Evolutionary conservation across 2,797 vertebrate species (phyloP).

Genomic region (Chloroceryle inda): DNA sequence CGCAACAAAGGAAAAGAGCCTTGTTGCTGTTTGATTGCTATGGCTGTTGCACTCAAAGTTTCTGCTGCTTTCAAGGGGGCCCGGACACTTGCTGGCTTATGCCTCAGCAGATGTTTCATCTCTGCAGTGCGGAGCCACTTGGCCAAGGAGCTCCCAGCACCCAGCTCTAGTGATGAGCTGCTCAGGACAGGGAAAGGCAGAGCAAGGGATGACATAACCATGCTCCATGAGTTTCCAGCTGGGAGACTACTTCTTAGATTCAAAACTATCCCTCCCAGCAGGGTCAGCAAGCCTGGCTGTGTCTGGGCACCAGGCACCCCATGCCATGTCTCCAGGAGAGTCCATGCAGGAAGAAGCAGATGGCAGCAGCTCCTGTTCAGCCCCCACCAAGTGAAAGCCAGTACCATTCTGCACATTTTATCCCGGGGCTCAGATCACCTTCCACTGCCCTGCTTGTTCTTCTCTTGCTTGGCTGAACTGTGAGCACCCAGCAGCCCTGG

Average conservation of each 20-base stretch:
- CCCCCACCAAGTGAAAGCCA: background rate
- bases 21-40: background rate
- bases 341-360: background rate
- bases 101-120: background rate
- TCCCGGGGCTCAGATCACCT: accelerated
- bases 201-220: accelerated
- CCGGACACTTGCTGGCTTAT: background rate
- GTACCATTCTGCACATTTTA: accelerated
- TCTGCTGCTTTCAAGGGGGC: background rate
- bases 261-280: background rate
- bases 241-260: background rate
- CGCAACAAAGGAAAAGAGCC: background rate
- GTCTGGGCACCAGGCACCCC: accelerated
- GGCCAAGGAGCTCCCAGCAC: background rate
- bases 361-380: accelerated
- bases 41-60: background rate
- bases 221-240: background rate
- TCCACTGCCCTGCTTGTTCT: accelerated
- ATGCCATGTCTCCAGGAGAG: accelerated
- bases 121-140: accelerated
- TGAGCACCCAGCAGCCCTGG: background rate
- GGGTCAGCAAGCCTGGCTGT: background rate
- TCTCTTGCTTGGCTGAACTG: accelerated
- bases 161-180: background rate
- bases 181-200: background rate